Evolutionary conservation across 2,888 invertebrate species (phyloP), one percentile per base, ranked within the genome.

Genomic region (Lithophane leautieri): DNA sequence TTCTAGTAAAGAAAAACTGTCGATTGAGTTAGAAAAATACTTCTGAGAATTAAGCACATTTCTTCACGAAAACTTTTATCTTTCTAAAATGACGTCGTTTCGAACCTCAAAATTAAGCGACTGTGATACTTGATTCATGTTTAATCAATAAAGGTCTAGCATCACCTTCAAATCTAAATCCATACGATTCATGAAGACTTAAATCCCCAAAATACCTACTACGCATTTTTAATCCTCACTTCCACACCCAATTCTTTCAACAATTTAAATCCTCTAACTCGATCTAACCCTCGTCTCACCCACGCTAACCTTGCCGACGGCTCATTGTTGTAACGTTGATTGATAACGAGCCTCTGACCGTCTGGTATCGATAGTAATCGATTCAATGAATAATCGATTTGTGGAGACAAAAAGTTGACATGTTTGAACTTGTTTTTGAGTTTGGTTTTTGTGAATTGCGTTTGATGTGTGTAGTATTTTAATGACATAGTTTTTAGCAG

Each of bases 351-450:
- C 34, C 70, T 56, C 74, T 54, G 65, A 60, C 79, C 70, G 83
- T 60, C 78, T 81, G 50, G 50, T 28, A 80, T 73, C 81, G 81
- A 83, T 81, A 54, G 25, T 63, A 62, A 84, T 83, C 81, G 68
- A 73, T 72, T 81, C 34, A 79, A 82, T 82, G 74, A 82, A 76
- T 81, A 83, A 85, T 86, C 73, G 83, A 79, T 78, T 78, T 52
- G 52, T 34, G 67, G 40, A 65, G 60, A 78, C 77, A 81, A 81
- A 81, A 81, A 81, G 34, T 68, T 65, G 71, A 67, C 69, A 73
- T 40, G 54, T 66, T 42, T 19, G 3, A 73, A 73, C 60, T 28
- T 22, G 52, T 65, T 83, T 73, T 67, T 50, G 25, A 9, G 16
- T 63, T 69, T 25, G 16, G 2, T 70, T 72, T 58, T 70, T 73